These are phyloP conservation scores for Aphidius gifuensis DNA, from an alignment of 1,140 invertebrate genomes.

Conservation along the genomic window DNA sequence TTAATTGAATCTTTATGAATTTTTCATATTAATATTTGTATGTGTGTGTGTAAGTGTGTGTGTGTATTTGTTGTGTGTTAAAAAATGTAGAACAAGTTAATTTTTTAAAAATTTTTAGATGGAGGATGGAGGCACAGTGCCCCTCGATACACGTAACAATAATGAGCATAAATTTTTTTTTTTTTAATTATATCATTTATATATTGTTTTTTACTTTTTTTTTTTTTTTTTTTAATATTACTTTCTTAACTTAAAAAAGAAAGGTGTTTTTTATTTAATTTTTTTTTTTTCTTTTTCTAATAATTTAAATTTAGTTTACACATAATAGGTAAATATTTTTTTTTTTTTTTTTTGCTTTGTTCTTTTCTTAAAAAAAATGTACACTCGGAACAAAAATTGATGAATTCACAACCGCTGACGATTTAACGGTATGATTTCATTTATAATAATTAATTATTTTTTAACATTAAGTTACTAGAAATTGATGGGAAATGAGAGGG, in stretches of 20 bases:
- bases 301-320: slow-evolving; percentile 45
- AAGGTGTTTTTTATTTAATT: not conserved
- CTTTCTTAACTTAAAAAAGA: too few relatives aligned
- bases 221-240: slow-evolving; percentile 5
- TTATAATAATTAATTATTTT: too few relatives aligned
- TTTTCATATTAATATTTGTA: slow-evolving; percentile 4
- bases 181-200: slow-evolving; percentile 3
- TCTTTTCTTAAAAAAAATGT: slow-evolving; percentile 38
- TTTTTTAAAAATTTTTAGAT: slow-evolving; percentile 20
- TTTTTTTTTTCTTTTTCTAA: slow-evolving; percentile 16
- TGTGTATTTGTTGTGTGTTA: too few relatives aligned
- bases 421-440: slow-evolving; percentile 2
- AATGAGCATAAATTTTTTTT: slow-evolving; percentile 29
- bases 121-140: slow-evolving; percentile 27
- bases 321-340: slow-evolving; percentile 35
- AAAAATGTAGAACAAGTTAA: slow-evolving; percentile 10
- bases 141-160: slow-evolving; percentile 30
- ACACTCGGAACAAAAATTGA: slow-evolving; percentile 46
- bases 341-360: slow-evolving; percentile 15
- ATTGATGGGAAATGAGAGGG: too few relatives aligned
- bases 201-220: not conserved
- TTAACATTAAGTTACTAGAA: too few relatives aligned
- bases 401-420: slow-evolving; percentile 29
- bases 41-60: slow-evolving; percentile 1
- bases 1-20: slow-evolving; percentile 12